These are phyloP conservation scores for Pterobdella sp. DNA, from an alignment of 2,888 invertebrate species.

Conservation along the genomic window DNA sequence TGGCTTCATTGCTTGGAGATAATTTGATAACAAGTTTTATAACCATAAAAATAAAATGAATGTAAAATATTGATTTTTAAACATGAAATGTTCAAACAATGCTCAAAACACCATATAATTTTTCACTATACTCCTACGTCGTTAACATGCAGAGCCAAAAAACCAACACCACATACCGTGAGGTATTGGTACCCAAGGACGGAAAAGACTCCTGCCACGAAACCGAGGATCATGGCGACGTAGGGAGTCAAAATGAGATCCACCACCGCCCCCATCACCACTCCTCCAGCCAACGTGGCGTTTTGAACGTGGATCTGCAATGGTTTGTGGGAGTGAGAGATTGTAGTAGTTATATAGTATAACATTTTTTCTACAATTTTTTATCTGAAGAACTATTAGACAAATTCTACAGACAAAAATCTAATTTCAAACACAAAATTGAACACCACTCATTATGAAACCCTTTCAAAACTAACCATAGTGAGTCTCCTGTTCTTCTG, in stretches of 20 bases:
- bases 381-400: too few species aligned
- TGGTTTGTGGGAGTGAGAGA: background rate
- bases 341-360: too few species aligned
- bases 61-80: background rate
- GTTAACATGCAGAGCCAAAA: background rate
- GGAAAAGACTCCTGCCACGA: conserved; percentile 68
- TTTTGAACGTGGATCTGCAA: conserved; percentile 75
- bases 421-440: background rate
- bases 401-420: too few species aligned
- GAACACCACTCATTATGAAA: background rate
- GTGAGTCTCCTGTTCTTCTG: conserved; percentile 46
- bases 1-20: background rate
- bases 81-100: background rate
- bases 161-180: conserved; percentile 38
- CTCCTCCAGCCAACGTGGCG: conserved; percentile 84
- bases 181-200: conserved; percentile 68
- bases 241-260: conserved; percentile 73
- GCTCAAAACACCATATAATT: background rate
- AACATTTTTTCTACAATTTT: too few species aligned
- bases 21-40: background rate
- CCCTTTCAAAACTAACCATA: conserved; percentile 42
- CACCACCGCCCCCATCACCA: conserved; percentile 77
- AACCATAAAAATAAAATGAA: background rate
- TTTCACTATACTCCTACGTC: background rate
- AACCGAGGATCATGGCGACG: conserved; percentile 73